phyloP scores from a whole-genome alignment of 2,888 invertebrate genomes.

The Lochmaea capreae region DNA sequence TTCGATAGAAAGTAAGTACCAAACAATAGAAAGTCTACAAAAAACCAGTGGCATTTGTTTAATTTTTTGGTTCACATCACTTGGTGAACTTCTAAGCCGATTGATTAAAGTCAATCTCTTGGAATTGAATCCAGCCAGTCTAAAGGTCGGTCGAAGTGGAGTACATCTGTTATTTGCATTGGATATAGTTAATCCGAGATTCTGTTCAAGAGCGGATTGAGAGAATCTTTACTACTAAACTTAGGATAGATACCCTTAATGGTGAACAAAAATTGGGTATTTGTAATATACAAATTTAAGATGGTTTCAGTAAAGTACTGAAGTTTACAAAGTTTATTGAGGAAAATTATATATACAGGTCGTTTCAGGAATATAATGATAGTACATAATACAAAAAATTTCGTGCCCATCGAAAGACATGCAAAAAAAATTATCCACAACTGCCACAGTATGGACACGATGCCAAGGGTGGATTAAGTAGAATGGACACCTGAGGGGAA shows the following conservation, averaged over 20 bases:
- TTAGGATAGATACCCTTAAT: neutral
- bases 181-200: conserved; percentile 33
- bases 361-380: no score
- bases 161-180: conserved; percentile 35
- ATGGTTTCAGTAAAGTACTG: neutral
- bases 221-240: conserved; percentile 20
- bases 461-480: no score
- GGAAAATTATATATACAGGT: no score
- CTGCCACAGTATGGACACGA: no score
- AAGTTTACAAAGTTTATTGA: no score
- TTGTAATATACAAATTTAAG: conserved; percentile 10
- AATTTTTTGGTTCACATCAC: conserved; percentile 31
- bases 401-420: no score
- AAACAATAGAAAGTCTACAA: neutral
- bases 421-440: no score
- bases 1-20: no score
- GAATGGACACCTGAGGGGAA: no score
- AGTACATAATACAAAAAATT: no score
- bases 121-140: conserved; percentile 26
- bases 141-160: conserved; percentile 18
- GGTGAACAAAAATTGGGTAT: neutral
- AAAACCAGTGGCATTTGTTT: conserved; percentile 15
- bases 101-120: conserved; percentile 31
- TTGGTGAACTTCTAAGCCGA: conserved; percentile 30
- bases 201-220: conserved; percentile 18